These are phyloP conservation scores for Anabacerthia variegaticeps DNA, from an alignment of 2,797 vertebrate species.

Conservation along the genomic window DNA sequence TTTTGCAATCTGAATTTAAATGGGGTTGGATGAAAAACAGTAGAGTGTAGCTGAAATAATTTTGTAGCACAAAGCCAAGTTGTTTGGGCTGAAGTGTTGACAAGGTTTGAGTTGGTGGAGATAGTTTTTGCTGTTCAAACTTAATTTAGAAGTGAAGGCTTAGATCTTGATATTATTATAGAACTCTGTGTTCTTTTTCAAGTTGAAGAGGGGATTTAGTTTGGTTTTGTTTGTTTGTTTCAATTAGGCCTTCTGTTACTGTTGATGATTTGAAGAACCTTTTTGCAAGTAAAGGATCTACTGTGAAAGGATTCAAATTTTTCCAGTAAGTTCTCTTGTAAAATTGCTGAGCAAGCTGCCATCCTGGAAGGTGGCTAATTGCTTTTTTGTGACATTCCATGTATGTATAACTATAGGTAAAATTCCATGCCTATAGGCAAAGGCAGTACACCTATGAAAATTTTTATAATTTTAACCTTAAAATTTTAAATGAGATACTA, in stretches of 20 bases:
- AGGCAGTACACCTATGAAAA: neutral
- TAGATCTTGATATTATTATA: neutral
- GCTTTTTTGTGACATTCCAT: neutral
- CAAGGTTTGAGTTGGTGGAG: neutral
- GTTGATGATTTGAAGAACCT: constrained; percentile 86
- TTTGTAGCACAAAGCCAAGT: neutral
- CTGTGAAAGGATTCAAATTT: constrained; percentile 90
- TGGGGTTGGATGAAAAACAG: neutral
- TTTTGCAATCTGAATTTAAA: neutral
- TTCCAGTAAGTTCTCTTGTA: constrained; percentile 85
- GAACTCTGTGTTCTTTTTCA: neutral
- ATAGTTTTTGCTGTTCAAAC: neutral
- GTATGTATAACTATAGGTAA: neutral
- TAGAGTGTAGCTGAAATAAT: neutral
- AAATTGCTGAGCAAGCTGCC: neutral
- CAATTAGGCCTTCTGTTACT: constrained; percentile 79
- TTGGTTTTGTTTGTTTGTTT: neutral
- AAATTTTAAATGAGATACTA: neutral
- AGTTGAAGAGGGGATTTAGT: neutral
- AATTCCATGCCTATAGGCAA: neutral
- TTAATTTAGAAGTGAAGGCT: neutral
- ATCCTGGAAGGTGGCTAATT: neutral
- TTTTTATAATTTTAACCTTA: neutral
- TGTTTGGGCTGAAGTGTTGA: neutral
- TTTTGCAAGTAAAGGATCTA: constrained; percentile 83